phyloP scores from a whole-genome alignment of 2,888 invertebrate species.

The Himalopsyche japonica region DNA sequence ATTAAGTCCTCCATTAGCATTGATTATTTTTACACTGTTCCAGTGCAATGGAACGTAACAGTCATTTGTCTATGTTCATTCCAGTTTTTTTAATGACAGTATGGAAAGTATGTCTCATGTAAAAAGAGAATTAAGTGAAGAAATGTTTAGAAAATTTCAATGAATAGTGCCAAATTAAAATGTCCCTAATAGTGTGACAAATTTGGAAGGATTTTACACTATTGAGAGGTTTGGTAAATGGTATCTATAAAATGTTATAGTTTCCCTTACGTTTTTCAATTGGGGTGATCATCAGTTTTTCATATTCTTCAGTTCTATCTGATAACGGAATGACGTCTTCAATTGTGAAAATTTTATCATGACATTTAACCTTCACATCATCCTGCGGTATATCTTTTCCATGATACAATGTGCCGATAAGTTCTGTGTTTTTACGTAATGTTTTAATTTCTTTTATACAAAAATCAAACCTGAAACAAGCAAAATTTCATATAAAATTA shows the following conservation, averaged over 20 bases:
- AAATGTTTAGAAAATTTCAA: too few relatives aligned
- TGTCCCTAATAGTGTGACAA: too few relatives aligned
- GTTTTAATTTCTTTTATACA: conserved; percentile 57
- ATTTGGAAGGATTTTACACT: too few relatives aligned
- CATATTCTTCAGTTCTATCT: conserved; percentile 54
- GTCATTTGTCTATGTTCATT: too few relatives aligned
- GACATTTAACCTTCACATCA: conserved; percentile 62
- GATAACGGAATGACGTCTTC: conserved; percentile 58
- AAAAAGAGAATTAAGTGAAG: too few relatives aligned
- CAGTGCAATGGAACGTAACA: too few relatives aligned
- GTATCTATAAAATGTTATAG: not conserved
- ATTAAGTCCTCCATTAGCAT: too few relatives aligned
- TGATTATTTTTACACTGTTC: too few relatives aligned
- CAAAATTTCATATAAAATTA: not conserved
- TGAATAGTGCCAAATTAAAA: too few relatives aligned
- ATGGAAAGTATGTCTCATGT: too few relatives aligned
- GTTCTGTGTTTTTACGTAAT: conserved; percentile 48
- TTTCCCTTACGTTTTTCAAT: conserved; percentile 50
- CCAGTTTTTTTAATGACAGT: too few relatives aligned
- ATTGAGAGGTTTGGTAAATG: too few relatives aligned
- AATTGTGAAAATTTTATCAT: conserved; percentile 69
- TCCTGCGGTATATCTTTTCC: conserved; percentile 62
- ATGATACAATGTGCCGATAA: conserved; percentile 64
- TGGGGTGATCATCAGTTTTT: conserved; percentile 46
- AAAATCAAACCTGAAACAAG: conserved; percentile 59